phyloP scores from a whole-genome alignment of 2,797 vertebrate species.

The Pachyuromys duprasi region DNA sequence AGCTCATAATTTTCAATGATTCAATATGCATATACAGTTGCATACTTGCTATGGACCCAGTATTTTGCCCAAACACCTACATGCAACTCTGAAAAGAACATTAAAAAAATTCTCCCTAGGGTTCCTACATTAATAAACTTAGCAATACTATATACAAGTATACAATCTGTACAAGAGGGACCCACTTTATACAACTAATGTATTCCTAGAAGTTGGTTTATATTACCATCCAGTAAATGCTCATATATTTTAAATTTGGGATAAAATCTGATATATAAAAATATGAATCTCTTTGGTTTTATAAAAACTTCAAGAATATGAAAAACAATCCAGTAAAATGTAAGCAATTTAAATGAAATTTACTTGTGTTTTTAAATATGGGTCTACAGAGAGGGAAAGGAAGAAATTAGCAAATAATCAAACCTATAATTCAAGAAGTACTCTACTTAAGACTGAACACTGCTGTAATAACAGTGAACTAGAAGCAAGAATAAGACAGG shows the following conservation, averaged over 20 bases:
- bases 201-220: slow-evolving; percentile 13
- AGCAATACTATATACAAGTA: not conserved
- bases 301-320: not conserved
- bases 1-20: not conserved
- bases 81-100: slow-evolving; percentile 22
- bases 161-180: not conserved
- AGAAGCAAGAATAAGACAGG: not conserved
- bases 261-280: slow-evolving; percentile 23
- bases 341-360: slow-evolving; percentile 33
- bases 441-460: not conserved
- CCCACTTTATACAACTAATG: slow-evolving; percentile 29
- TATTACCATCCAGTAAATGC: slow-evolving; percentile 28
- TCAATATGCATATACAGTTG: not conserved
- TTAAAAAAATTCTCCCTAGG: not conserved
- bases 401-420: not conserved
- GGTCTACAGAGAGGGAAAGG: not conserved
- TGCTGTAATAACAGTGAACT: not conserved
- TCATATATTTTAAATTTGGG: not conserved
- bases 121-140: not conserved
- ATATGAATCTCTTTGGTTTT: not conserved
- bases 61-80: slow-evolving; percentile 28
- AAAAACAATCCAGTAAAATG: slow-evolving; percentile 6
- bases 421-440: not conserved
- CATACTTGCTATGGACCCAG: not conserved
- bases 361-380: not conserved